Evolutionary conservation across 2,113 vertebrate genomes (phyloP), one percentile per base, ranked within the genome.

Genomic region (Acrocephalus arundinaceus): DNA sequence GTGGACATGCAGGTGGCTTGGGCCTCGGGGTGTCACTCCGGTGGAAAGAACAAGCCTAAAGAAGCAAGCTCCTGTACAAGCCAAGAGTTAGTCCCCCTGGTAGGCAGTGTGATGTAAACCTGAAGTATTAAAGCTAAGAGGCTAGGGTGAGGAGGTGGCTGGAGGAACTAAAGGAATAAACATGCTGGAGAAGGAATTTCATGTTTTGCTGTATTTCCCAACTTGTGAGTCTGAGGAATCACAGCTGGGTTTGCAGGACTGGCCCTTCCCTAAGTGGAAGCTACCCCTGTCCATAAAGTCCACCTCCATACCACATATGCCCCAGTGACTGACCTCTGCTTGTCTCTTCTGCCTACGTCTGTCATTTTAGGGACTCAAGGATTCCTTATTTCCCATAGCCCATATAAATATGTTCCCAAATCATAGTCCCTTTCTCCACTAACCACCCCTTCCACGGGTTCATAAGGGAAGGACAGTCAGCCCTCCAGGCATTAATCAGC

Each of bases 21-120:
- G 35, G 24, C n/a, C 41, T 63, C 0, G 0, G 13, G 22, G 7
- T 75, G 48, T 86, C 52, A n/a, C 41, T 92, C 25, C 2, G 0
- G 2, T 41, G 61, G 79, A 0, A 0, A 90, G 24, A 84, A 15
- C 30, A 52, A 33, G 17, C 62, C 52, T 75, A 43, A 90, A 83
- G 43, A 71, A 83, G 30, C 13, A 71, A 84, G 11, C 10, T 87
- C 31, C 28, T 65, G 5, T 37, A 51, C 30, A 59, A 57, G 16
- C n/a, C 58, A 48, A 81, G 27, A 77, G 35, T 27, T n/a, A 39
- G 27, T 46, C 8, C 33, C 21, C 13, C 54, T 65, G 48, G 20
- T 15, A 52, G 35, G 61, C 30, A 83, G 28, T 7, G 24, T 23
- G 67, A 46, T 79, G 14, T 35, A 54, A 68, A 80, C 1, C 1